A percentile compares a stretch with the other conserved stretches of the same genome.
phyloP scores from a whole-genome alignment of 2,113 vertebrate species.

The Nyctereutes procyonoides region DNA sequence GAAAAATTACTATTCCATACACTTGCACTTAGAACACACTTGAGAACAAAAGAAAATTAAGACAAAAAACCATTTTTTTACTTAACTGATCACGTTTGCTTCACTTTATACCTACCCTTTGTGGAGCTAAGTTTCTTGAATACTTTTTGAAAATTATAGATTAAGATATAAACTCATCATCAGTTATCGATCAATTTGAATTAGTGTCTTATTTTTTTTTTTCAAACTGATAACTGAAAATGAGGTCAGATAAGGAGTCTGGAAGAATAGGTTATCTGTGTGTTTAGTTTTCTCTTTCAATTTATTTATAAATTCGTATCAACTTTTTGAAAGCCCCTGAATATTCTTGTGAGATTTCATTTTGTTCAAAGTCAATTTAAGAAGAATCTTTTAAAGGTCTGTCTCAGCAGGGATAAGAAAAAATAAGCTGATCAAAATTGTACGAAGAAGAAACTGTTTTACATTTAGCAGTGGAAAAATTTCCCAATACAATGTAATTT shows the following conservation, averaged over 20 bases:
- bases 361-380: constrained; percentile 35
- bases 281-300: constrained; percentile 15
- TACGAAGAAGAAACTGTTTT: background rate
- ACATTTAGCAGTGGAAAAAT: background rate
- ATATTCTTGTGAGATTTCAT: constrained; percentile 41
- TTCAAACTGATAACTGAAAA: constrained; percentile 43
- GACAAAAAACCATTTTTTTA: background rate
- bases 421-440: background rate
- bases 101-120: constrained; percentile 19
- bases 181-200: background rate
- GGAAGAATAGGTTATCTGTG: background rate
- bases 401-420: background rate
- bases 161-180: background rate
- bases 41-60: constrained; percentile 9
- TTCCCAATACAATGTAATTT: background rate
- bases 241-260: background rate
- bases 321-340: constrained; percentile 28
- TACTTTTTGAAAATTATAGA: background rate
- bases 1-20: background rate
- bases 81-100: constrained; percentile 7
- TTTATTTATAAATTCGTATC: background rate
- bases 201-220: background rate
- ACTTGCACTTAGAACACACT: background rate
- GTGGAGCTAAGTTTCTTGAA: background rate
- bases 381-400: background rate